Evolutionary conservation across 2,113 vertebrate species (phyloP), one percentile per base, ranked within the genome.

Genomic region (Monarcha castaneiventris): DNA sequence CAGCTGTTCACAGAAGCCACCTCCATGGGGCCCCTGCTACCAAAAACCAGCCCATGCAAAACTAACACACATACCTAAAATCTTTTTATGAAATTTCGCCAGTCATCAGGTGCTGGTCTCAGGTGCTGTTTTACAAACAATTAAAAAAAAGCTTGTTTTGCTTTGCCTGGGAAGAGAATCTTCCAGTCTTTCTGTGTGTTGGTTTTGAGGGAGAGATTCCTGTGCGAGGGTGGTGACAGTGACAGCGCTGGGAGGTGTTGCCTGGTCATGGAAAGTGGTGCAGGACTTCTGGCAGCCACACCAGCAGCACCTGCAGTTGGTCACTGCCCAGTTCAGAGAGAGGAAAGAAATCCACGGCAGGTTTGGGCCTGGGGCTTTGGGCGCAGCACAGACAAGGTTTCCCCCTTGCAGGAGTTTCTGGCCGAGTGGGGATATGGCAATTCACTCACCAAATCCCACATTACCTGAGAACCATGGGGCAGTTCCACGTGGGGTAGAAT

Each of bases 311-410:
- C n/a, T 87, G 78, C 73, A 72, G 3, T 3, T 44, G 58, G 22
- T 71, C 59, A 62, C 46, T 87, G 43, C 67, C 54, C 44, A 11
- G 3, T 25, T n/a, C 13, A n/a, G 84, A 46, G 61, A 20, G 43
- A n/a, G 30, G 12, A 18, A 20, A 16, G 39, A 32, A 68, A 54
- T 27, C 44, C 62, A 16, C 0, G 0, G 33, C 59, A 82, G 58
- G 32, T 63, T 63, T 71, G 76, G 27, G 46, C 55, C 59, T 66
- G 68, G 73, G 86, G 71, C 48, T 88, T n/a, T 59, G 71, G 43
- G n/a, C 0, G 0, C 20, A 41, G 61, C 51, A 15, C 0, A 1
- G 46, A 44, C 3, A 10, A 22, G 66, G 54, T 69, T 76, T 66
- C 33, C 10, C 32, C 13, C 55, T 83, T 62, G 43, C 66, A 63